A percentile compares a stretch with the other conserved stretches of the same genome.
These are phyloP conservation scores for Bilobella aurantiaca DNA, from an alignment of 1,140 invertebrate genomes.

Conservation along the genomic window DNA sequence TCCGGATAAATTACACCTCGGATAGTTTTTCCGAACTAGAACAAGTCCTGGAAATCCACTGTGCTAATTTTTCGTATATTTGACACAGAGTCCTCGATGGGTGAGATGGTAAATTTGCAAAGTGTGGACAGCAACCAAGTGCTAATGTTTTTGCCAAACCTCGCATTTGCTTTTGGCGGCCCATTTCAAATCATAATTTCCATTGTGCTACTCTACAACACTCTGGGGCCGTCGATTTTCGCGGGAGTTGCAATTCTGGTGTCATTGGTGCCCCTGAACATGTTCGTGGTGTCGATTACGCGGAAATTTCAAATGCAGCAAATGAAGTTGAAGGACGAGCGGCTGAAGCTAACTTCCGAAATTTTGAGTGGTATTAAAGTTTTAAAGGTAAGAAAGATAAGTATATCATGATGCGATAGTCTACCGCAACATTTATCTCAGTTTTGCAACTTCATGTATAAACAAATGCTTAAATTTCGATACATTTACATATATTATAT, in stretches of 20 bases:
- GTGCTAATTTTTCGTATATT: no score
- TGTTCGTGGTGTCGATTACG: constrained; percentile 42
- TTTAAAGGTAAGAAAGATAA: constrained; percentile 50
- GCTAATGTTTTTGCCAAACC: constrained; percentile 43
- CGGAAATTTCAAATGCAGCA: constrained; percentile 64
- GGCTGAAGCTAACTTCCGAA: constrained; percentile 91
- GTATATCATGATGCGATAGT: no score
- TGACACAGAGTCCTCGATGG: constrained; percentile 45
- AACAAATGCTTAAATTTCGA: no score
- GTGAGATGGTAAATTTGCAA: constrained; percentile 49
- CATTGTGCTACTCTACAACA: constrained; percentile 48
- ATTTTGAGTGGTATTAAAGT: constrained; percentile 87
- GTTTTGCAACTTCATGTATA: no score
- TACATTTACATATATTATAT: not conserved
- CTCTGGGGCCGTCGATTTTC: constrained; percentile 54
- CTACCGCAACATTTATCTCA: no score
- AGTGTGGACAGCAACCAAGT: constrained; percentile 47
- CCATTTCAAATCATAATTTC: constrained; percentile 49
- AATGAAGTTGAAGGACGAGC: constrained; percentile 82
- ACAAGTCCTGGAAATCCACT: no score
- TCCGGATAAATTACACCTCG: no score
- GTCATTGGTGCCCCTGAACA: constrained; percentile 46
- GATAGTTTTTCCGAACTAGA: no score
- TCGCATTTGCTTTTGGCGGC: constrained; percentile 52
- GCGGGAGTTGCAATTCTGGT: constrained; percentile 48